Conservation (phyloP, 92 coral and sea anemone species). For the Palythoa grandiflora region DNA sequence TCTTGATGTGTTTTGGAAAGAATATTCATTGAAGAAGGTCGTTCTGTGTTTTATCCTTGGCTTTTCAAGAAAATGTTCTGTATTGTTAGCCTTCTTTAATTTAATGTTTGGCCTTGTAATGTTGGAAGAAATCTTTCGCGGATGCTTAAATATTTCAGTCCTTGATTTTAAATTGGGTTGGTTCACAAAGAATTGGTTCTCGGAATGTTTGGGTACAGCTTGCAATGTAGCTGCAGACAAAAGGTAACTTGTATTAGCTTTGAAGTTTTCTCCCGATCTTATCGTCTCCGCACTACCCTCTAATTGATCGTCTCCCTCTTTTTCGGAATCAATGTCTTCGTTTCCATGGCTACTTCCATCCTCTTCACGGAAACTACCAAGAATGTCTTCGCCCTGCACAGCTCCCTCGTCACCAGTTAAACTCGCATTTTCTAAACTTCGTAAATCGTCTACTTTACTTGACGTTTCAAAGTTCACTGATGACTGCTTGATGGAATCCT, state of each 20-base stretch:
- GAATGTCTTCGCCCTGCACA: conserved; percentile 5
- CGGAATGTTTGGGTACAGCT: not conserved
- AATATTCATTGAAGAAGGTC: not conserved
- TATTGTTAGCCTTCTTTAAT: not conserved
- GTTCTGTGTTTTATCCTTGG: not conserved
- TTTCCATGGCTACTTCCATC: too few species aligned
- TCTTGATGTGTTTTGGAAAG: not conserved
- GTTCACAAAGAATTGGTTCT: not conserved
- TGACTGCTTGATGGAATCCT: not conserved
- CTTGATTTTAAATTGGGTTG: not conserved
- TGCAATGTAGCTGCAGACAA: not conserved
- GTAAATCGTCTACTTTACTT: not conserved
- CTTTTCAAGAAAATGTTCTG: not conserved
- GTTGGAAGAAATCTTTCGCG: not conserved
- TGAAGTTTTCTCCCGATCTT: conserved; percentile 13
- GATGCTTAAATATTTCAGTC: not conserved
- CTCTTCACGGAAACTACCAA: not conserved
- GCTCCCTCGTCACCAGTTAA: conserved; percentile 41
- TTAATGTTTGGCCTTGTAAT: not conserved
- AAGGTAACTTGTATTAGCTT: not conserved
- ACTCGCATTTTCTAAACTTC: conserved; percentile 9
- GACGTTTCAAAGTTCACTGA: too few species aligned
- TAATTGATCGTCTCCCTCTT: not conserved
- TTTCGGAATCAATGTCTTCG: not conserved
- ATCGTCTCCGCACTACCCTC: conserved; percentile 2